phyloP scores from a whole-genome alignment of 2,888 invertebrate species.

The Coecobrya sp. region DNA sequence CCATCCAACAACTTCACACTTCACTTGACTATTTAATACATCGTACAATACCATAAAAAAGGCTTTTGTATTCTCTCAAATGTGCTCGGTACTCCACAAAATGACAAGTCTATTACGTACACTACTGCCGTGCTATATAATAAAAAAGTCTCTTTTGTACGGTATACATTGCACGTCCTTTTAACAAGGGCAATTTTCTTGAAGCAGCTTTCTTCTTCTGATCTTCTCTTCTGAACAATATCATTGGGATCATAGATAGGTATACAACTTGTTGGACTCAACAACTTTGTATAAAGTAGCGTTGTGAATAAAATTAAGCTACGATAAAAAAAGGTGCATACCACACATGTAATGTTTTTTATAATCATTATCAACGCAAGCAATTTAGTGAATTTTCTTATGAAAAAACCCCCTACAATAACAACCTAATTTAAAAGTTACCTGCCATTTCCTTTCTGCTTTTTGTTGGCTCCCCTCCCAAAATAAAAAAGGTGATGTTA shows the following conservation, averaged over 20 bases:
- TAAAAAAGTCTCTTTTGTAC: background rate
- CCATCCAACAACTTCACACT: constrained; percentile 42
- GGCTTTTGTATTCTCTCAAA: constrained; percentile 31
- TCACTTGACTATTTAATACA: constrained; percentile 59
- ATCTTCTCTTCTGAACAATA: background rate
- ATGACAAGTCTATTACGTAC: constrained; percentile 37
- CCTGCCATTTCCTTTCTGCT: background rate
- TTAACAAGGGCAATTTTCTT: constrained; percentile 45
- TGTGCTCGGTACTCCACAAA: constrained; percentile 13
- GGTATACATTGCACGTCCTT: background rate
- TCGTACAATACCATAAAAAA: constrained; percentile 36
- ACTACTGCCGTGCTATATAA: background rate
- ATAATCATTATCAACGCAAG: background rate
- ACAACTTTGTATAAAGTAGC: background rate
- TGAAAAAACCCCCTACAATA: background rate
- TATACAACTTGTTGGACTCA: constrained; percentile 76
- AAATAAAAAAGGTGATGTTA: background rate
- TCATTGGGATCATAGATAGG: background rate
- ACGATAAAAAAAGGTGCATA: background rate
- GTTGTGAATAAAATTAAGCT: too few species aligned
- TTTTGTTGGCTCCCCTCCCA: background rate
- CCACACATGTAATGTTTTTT: background rate
- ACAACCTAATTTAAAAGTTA: constrained; percentile 16
- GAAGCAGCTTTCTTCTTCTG: background rate
- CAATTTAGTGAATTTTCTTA: background rate